Evolutionary conservation across 2,888 invertebrate species (phyloP).

Genomic region (Ptychoptera albimana): DNA sequence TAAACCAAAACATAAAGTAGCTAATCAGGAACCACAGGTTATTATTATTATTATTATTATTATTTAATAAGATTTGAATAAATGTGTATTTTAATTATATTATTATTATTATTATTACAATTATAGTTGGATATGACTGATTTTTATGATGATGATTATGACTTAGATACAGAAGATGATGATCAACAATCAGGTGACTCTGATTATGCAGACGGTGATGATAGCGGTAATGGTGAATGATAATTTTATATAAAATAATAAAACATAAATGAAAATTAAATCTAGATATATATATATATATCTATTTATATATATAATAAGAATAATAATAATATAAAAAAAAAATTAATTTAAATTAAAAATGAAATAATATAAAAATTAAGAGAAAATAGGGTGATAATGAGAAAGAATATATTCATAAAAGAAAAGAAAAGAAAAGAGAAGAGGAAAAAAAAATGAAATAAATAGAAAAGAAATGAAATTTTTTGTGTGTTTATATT

Average conservation of each 20-base stretch:
- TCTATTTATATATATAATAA: background rate
- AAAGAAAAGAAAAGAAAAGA: no score
- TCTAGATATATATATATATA: background rate
- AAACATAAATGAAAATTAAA: background rate
- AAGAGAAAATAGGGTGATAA: no score
- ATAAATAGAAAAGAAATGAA: no score
- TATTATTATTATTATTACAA: slow-evolving; percentile 4
- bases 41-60: slow-evolving; percentile 5
- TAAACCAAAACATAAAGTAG: slow-evolving; percentile 76
- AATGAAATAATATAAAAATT: no score
- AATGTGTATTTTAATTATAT: background rate
- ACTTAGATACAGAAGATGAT: slow-evolving; percentile 56
- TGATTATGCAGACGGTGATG: slow-evolving; percentile 62
- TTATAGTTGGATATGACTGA: slow-evolving; percentile 75
- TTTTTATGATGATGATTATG: slow-evolving; percentile 92
- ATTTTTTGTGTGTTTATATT: no score
- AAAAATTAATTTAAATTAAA: background rate
- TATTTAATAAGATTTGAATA: background rate
- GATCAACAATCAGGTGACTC: slow-evolving; percentile 51
- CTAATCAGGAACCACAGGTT: slow-evolving; percentile 58
- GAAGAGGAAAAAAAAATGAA: no score
- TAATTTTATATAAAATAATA: slow-evolving; percentile 16
- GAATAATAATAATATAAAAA: background rate
- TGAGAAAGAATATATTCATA: no score
- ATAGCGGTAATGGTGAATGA: slow-evolving; percentile 81